phyloP scores from a whole-genome alignment of 2,888 invertebrate species.

The Synanthedon tipuliformis region DNA sequence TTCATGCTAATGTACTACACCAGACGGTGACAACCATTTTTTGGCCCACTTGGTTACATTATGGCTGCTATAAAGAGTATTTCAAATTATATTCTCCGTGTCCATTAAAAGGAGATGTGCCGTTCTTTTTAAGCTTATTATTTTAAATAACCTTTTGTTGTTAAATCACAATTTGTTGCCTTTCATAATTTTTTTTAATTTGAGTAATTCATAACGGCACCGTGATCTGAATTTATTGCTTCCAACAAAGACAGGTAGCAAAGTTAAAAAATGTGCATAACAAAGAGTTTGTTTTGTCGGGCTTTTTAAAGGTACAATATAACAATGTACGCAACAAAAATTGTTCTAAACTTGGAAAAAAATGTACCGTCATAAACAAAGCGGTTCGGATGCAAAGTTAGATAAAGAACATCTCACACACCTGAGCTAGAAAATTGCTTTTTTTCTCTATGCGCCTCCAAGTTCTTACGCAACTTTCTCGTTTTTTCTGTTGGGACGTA shows the following conservation, averaged over 20 bases:
- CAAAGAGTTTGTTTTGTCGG: slow-evolving; percentile 52
- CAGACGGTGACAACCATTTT: slow-evolving; percentile 71
- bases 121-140: slow-evolving; percentile 36
- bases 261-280: slow-evolving; percentile 31
- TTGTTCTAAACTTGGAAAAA: slow-evolving; percentile 62
- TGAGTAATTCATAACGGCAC: neutral
- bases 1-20: slow-evolving; percentile 67
- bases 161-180: slow-evolving; percentile 2
- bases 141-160: slow-evolving; percentile 34
- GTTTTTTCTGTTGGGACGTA: slow-evolving; percentile 43
- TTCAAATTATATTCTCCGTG: slow-evolving; percentile 67
- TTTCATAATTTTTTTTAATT: neutral
- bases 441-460: slow-evolving; percentile 68
- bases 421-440: slow-evolving; percentile 71
- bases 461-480: slow-evolving; percentile 67
- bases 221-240: neutral
- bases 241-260: slow-evolving; percentile 40
- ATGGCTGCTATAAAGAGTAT: slow-evolving; percentile 65
- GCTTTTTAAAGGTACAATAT: slow-evolving; percentile 37
- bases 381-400: slow-evolving; percentile 68
- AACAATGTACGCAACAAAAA: slow-evolving; percentile 60
- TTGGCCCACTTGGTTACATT: slow-evolving; percentile 70
- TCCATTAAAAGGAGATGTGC: slow-evolving; percentile 64
- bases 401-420: slow-evolving; percentile 71
- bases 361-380: slow-evolving; percentile 67